Percentiles rank a stretch among this genome's conserved stretches.
These are phyloP conservation scores for Himalopsyche tibetana DNA, from an alignment of 2,888 invertebrate species.

Conservation along the genomic window DNA sequence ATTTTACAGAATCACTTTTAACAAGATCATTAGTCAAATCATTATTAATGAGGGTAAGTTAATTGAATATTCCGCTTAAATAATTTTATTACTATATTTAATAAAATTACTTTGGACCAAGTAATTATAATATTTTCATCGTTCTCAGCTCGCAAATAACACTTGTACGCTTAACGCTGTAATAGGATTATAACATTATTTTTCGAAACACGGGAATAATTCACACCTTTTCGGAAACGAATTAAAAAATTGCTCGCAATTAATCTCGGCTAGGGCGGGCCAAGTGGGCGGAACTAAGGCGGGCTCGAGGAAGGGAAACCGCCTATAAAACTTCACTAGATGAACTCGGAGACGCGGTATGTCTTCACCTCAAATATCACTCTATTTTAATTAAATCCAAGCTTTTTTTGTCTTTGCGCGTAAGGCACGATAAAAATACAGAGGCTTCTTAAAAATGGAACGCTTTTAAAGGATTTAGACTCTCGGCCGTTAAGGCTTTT, in stretches of 20 bases:
- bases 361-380: conserved; percentile 43
- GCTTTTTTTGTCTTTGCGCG: conserved; percentile 16
- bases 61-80: too few relatives aligned
- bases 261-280: conserved; percentile 48
- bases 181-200: conserved; percentile 12
- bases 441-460: not conserved
- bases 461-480: not conserved
- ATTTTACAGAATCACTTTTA: too few relatives aligned
- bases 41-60: too few relatives aligned
- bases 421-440: conserved; percentile 14
- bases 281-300: conserved; percentile 44
- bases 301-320: conserved; percentile 39
- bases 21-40: too few relatives aligned
- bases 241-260: conserved; percentile 54
- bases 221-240: conserved; percentile 14
- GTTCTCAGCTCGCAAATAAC: too few relatives aligned
- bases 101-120: too few relatives aligned
- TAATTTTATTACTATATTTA: too few relatives aligned
- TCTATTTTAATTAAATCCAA: conserved; percentile 35
- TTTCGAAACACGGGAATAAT: conserved; percentile 29
- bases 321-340: conserved; percentile 46
- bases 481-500: not conserved
- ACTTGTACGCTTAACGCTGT: not conserved
- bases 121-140: too few relatives aligned
- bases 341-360: conserved; percentile 51